Evolutionary conservation across 2,797 vertebrate species (phyloP).

Genomic region (Sebastes itinus): DNA sequence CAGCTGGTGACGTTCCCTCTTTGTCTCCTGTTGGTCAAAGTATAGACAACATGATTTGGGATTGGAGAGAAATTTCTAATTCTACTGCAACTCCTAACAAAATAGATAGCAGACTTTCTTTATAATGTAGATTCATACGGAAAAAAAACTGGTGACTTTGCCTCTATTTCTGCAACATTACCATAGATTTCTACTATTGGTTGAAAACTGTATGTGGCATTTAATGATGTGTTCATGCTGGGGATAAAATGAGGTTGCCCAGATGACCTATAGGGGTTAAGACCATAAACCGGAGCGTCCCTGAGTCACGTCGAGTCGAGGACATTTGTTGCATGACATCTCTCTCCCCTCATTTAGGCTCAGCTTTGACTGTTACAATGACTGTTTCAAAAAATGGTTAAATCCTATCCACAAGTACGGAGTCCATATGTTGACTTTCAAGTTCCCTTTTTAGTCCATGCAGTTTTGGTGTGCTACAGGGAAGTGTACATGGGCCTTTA

Average conservation of each 20-base stretch:
- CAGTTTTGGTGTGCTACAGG: neutral
- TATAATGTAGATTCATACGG: neutral
- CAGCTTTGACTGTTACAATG: neutral
- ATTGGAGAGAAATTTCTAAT: neutral
- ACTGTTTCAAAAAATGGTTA: neutral
- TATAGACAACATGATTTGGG: neutral
- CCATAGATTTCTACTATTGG: neutral
- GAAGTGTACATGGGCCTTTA: neutral
- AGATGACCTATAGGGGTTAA: neutral
- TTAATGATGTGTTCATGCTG: neutral
- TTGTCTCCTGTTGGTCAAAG: neutral
- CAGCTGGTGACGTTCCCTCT: neutral
- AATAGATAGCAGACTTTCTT: neutral
- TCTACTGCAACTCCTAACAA: neutral
- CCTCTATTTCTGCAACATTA: neutral
- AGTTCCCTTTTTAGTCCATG: neutral
- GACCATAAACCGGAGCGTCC: too few species aligned
- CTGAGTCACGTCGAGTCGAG: rapidly evolving
- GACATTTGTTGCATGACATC: neutral
- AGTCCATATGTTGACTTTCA: neutral
- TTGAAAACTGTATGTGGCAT: neutral
- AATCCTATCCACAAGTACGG: neutral
- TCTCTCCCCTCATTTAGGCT: neutral
- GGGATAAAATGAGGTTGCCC: neutral
- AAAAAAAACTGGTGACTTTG: neutral